These are phyloP conservation scores for Nipponacmea schrenckii DNA, from an alignment of 2,888 invertebrate genomes.

Conservation along the genomic window DNA sequence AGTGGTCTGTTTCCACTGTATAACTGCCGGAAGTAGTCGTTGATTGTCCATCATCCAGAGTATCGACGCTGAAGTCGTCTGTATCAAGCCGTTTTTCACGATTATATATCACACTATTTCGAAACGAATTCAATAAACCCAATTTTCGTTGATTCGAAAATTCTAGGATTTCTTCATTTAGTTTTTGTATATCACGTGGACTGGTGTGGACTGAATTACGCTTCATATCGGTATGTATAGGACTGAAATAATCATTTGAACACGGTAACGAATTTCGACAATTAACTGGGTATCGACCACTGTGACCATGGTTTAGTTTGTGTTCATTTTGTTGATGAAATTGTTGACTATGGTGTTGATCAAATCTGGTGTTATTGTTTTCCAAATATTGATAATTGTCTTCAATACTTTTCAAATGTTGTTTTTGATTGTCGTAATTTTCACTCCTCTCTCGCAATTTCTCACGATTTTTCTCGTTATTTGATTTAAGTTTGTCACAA, in stretches of 20 bases:
- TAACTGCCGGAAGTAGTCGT: neutral
- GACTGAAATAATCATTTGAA: too few relatives aligned
- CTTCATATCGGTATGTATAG: too few relatives aligned
- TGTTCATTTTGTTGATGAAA: neutral
- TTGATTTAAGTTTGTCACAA: too few relatives aligned
- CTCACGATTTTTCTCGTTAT: neutral
- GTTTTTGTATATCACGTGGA: too few relatives aligned
- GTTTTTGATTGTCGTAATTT: neutral
- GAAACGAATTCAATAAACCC: neutral
- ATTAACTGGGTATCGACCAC: neutral
- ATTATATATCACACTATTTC: neutral
- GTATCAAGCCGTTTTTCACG: neutral
- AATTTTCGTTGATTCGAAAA: neutral
- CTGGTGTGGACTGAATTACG: too few relatives aligned
- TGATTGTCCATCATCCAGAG: neutral
- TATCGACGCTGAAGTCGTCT: neutral
- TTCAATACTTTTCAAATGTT: neutral
- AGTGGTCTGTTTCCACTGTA: neutral
- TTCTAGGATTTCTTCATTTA: neutral
- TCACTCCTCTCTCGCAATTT: neutral
- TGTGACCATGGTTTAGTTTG: neutral
- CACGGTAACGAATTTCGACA: too few relatives aligned
- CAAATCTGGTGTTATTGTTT: neutral
- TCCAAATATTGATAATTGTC: slow-evolving; percentile 5
- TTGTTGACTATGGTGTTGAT: neutral